A percentile compares a stretch with the other conserved stretches of the same genome.
Conservation (phyloP, 2,888 invertebrate genomes). For the Catonia carolina region DNA sequence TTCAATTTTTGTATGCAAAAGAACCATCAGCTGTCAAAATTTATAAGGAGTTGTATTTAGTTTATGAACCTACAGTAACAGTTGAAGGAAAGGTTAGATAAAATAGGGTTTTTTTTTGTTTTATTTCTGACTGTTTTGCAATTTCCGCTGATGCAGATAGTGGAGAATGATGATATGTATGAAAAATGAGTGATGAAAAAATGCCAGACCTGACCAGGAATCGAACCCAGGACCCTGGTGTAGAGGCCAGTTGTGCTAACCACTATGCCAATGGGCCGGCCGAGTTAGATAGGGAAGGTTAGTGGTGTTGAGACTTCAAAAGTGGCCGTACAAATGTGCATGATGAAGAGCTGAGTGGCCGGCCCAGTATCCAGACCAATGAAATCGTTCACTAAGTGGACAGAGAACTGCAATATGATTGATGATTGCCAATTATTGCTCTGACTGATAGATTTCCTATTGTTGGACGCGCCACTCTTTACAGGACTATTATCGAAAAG, state of each 20-base stretch:
- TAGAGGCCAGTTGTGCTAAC: too few relatives aligned
- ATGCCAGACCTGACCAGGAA: too few relatives aligned
- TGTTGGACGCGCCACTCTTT: background rate
- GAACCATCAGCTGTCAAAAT: background rate
- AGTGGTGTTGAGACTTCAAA: conserved; percentile 1
- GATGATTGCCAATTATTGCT: background rate
- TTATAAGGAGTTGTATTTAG: background rate
- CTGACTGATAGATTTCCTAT: background rate
- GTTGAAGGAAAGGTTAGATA: conserved; percentile 4
- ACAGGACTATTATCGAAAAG: conserved; percentile 5
- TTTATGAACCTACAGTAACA: background rate
- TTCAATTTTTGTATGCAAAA: background rate
- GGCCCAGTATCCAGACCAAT: background rate
- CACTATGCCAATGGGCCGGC: too few relatives aligned
- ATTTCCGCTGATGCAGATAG: too few relatives aligned
- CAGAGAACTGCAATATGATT: background rate
- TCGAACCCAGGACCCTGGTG: too few relatives aligned
- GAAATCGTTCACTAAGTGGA: background rate
- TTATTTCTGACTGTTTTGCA: too few relatives aligned
- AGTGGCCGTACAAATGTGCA: background rate
- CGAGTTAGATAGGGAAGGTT: too few relatives aligned
- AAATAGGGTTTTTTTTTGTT: too few relatives aligned
- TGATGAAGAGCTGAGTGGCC: background rate
- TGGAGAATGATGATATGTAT: too few relatives aligned
- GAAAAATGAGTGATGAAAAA: too few relatives aligned